Base-by-base conservation (phyloP, 2,797 vertebrate genomes). In the Spheniscus humboldti region DNA sequence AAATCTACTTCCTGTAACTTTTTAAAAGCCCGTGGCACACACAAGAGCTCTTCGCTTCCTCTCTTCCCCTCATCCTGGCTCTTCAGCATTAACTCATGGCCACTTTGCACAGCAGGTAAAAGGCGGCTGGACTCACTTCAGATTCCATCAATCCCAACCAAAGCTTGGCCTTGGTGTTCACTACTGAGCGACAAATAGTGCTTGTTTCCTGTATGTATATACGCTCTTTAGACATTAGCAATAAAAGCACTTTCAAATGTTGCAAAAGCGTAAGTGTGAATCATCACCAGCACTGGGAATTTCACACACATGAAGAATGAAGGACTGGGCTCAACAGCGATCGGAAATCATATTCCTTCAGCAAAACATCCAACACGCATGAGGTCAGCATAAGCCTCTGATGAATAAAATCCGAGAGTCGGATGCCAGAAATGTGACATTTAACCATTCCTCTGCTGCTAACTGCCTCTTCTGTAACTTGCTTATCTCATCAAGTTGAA, bases 161-260 rank as follows among this genome's bases (percentile, higher is more conserved):
- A 84, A 91, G 89, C 12, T 53, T 67, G 69, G 55, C 79, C 86
- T 43, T 84, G 13, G 43, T 80, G 59, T 14, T 88, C 85, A 52
- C 25, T 47, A 86, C 0, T 53, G 79, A 96, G 69, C 0, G 2
- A 90, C 59, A 90, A 79, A 93, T 24, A 73, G 48, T 12, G 31
- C 62, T 92, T 14, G 0, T 63, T 95, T 95, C 84, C 88, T 85
- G 78, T 59, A 87, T 75, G 87, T 86, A 90, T 75, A 91, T 60
- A 73, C 27, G 33, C 56, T 89, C 79, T 86, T 91, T 52, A 72
- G 68, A 89, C 78, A 83, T 92, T 43, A 94, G 56, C 72, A 81
- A 83, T 91, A 87, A 69, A 87, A 91, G 37, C 47, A 68, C 60
- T 93, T 90, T 75, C 72, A 87, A 75, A 91, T 7, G 19, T 47